Conservation (phyloP, 2,113 vertebrate genomes). For the Circaetus gallicus region DNA sequence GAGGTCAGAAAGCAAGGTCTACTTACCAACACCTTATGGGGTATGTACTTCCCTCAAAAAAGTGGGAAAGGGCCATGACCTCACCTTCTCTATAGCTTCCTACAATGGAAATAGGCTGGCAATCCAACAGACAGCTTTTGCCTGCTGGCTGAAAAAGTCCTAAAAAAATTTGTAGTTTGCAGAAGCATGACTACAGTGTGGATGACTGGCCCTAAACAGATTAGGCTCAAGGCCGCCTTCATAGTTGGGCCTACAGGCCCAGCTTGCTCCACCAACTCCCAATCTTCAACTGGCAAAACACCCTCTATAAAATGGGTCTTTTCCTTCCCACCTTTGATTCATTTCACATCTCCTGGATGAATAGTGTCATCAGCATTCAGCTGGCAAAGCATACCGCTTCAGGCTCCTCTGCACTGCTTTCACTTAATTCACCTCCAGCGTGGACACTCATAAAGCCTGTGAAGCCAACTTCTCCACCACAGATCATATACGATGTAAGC, state of each 20-base stretch:
- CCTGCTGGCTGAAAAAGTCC: background rate
- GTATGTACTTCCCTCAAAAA: background rate
- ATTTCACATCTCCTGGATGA: background rate
- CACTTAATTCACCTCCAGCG: background rate
- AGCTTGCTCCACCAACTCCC: background rate
- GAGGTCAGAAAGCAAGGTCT: background rate
- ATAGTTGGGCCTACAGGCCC: background rate
- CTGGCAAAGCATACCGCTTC: background rate
- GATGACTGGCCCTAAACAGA: background rate
- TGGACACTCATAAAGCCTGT: no score
- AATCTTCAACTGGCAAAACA: background rate
- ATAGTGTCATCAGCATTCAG: background rate
- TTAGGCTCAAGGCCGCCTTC: background rate
- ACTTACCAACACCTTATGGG: background rate
- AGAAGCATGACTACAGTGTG: background rate
- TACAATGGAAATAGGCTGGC: background rate
- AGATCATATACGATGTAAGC: background rate
- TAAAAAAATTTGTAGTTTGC: background rate
- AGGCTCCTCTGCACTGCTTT: background rate
- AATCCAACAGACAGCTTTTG: background rate
- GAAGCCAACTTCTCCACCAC: background rate
- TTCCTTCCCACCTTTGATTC: background rate
- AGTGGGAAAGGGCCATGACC: background rate
- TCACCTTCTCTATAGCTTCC: background rate
- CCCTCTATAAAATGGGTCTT: background rate